Conservation (phyloP, 2,888 invertebrate genomes). For the Aquatica leii region DNA sequence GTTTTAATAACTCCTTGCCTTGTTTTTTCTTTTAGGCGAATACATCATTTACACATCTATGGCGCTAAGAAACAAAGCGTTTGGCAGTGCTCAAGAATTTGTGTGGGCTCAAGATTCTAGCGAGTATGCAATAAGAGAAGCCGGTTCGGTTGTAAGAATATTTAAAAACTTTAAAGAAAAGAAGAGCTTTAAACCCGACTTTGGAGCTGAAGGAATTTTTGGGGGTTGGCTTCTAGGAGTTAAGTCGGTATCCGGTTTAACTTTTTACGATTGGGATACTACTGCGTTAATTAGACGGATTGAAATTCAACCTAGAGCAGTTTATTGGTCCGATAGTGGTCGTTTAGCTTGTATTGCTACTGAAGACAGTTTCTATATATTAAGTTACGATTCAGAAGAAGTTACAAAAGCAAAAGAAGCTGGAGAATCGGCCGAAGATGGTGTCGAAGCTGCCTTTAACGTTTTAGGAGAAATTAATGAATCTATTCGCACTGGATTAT, state of each 20-base stretch:
- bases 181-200: conserved; percentile 95
- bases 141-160: conserved; percentile 87
- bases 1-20: too few relatives aligned
- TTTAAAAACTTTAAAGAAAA: conserved; percentile 99
- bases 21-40: conserved; percentile 63
- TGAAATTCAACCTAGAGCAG: conserved; percentile 92
- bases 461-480: conserved; percentile 93
- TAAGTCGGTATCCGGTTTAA: conserved; percentile 88
- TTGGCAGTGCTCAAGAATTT: conserved; percentile 98
- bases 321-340: conserved; percentile 97
- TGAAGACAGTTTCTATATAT: conserved; percentile 93
- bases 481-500: conserved; percentile 91
- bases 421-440: conserved; percentile 86
- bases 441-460: conserved; percentile 96
- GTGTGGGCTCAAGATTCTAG: conserved; percentile 98
- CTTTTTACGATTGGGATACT: conserved; percentile 98
- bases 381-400: conserved; percentile 85
- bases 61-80: conserved; percentile 98
- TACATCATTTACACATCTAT: conserved; percentile 99
- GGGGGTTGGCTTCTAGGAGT: conserved; percentile 68
- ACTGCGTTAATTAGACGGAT: conserved; percentile 91
- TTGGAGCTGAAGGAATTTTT: conserved; percentile 87
- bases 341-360: conserved; percentile 93
- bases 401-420: conserved; percentile 81
- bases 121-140: conserved; percentile 82